phyloP scores from a whole-genome alignment of 2,797 vertebrate species.

The Pipistrellus kuhlii region DNA sequence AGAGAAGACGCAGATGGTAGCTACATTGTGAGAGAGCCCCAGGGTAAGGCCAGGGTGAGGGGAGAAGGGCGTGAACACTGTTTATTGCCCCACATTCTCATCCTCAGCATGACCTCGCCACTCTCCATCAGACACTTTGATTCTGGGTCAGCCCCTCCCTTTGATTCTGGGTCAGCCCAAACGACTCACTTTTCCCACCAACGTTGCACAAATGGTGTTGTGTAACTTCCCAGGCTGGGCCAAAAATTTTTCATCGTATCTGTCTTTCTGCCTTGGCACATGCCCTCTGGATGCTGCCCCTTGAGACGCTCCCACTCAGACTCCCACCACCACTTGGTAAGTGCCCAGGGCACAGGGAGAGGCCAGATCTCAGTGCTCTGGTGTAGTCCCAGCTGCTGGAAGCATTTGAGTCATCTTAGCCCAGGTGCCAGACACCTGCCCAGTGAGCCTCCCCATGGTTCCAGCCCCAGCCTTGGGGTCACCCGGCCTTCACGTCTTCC shows the following conservation, averaged over 20 bases:
- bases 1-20: not conserved
- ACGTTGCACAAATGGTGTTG: not conserved
- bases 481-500: not conserved
- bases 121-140: too few relatives aligned
- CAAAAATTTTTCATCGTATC: not conserved
- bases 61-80: not conserved
- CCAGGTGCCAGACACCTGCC: not conserved
- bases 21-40: not conserved
- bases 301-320: not conserved
- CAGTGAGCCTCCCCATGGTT: not conserved
- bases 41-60: not conserved
- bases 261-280: too few relatives aligned
- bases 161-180: not conserved
- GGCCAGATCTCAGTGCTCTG: not conserved
- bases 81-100: not conserved
- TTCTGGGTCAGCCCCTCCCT: not conserved
- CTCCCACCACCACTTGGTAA: not conserved
- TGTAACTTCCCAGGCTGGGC: not conserved
- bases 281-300: not conserved
- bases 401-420: not conserved
- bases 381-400: not conserved
- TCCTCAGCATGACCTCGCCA: too few relatives aligned
- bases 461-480: not conserved
- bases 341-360: not conserved
- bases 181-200: too few relatives aligned